Evolutionary conservation across 64 coral and sea anemone species (phyloP).

Genomic region (Acropora tenuis): DNA sequence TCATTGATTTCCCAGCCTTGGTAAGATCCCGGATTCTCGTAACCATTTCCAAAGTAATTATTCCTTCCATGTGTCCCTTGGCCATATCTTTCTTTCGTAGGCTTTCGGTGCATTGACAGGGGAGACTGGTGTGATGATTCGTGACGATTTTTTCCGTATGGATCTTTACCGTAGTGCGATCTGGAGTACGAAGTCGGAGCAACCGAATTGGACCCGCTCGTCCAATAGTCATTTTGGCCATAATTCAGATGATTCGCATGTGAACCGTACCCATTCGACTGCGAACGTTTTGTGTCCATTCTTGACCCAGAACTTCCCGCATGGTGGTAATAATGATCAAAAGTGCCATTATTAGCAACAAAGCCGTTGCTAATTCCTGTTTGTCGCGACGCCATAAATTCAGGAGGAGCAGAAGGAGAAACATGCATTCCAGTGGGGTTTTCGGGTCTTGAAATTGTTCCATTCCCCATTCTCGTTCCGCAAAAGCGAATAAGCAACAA

Average conservation of each 20-base stretch:
- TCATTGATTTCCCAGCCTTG: neutral
- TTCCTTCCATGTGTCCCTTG: neutral
- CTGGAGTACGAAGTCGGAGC: constrained; percentile 2
- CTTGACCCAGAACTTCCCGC: neutral
- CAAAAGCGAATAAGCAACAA: neutral
- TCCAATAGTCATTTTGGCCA: neutral
- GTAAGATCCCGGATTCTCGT: constrained; percentile 9
- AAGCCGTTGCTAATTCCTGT: neutral
- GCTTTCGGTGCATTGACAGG: neutral
- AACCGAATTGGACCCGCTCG: neutral
- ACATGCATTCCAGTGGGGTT: neutral
- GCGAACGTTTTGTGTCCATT: neutral
- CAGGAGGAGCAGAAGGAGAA: neutral
- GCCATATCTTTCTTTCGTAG: neutral
- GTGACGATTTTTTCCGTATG: neutral
- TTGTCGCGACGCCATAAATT: neutral
- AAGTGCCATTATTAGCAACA: neutral
- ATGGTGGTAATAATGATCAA: neutral
- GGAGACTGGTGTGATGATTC: constrained; percentile 3
- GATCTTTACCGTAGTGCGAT: neutral
- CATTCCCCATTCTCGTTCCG: constrained; percentile 16
- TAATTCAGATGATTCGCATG: neutral
- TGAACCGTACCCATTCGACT: neutral
- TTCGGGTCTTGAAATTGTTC: constrained; percentile 14
- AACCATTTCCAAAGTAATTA: neutral